phyloP scores from a whole-genome alignment of 2,113 vertebrate species.

The Emydura subglobosa region DNA sequence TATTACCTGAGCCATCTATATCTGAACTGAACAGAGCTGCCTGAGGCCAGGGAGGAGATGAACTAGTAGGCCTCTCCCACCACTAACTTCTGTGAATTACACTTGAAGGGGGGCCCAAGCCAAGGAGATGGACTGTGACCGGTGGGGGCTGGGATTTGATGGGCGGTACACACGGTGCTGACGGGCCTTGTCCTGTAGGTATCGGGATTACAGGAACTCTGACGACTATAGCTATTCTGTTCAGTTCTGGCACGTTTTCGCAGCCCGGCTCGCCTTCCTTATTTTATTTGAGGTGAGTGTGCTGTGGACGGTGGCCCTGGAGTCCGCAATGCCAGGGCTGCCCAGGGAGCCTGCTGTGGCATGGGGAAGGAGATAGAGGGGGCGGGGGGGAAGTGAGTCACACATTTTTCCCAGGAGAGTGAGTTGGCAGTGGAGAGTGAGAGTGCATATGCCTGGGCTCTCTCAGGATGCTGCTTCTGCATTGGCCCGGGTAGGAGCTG shows the following conservation, averaged over 20 bases:
- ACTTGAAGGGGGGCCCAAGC: accelerated
- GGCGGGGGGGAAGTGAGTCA: neutral
- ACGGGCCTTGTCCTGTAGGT: slow-evolving; percentile 76
- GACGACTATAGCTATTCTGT: slow-evolving; percentile 80
- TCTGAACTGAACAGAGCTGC: neutral
- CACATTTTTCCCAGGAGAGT: neutral
- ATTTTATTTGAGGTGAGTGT: slow-evolving; percentile 89
- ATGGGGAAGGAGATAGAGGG: neutral
- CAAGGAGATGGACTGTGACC: accelerated
- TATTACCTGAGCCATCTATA: neutral
- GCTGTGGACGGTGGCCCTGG: accelerated
- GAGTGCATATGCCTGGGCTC: neutral
- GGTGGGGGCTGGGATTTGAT: accelerated
- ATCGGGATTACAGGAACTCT: slow-evolving; percentile 87
- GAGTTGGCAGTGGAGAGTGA: neutral
- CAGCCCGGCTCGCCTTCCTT: slow-evolving; percentile 90
- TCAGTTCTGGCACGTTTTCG: slow-evolving; percentile 92
- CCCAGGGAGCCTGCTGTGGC: neutral
- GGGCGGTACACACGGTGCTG: neutral
- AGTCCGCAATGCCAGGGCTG: neutral
- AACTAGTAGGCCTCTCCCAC: neutral
- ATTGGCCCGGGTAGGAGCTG: neutral
- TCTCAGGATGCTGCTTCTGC: neutral
- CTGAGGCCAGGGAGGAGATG: neutral
- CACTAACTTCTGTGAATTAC: neutral